Percentiles rank a stretch among this genome's conserved stretches.
phyloP scores from a whole-genome alignment of 2,113 vertebrate genomes.

The Vanacampus margaritifer region DNA sequence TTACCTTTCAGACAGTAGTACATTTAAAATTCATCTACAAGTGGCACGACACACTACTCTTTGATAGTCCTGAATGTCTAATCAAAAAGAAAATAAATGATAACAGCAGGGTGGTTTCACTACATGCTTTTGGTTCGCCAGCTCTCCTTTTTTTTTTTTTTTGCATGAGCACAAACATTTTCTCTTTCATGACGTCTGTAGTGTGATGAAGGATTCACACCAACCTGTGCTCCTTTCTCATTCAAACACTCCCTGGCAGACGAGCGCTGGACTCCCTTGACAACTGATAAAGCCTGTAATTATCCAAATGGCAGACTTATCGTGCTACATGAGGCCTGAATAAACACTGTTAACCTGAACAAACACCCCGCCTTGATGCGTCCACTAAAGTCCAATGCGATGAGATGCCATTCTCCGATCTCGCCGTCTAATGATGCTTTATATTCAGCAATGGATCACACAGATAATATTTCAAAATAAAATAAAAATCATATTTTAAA shows the following conservation, averaged over 20 bases:
- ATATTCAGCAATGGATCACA: background rate
- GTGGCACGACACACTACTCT: background rate
- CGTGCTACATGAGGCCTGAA: background rate
- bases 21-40: background rate
- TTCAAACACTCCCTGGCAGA: background rate
- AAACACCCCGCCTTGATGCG: conserved; percentile 1
- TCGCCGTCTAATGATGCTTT: background rate
- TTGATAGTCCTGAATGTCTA: background rate
- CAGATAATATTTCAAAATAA: background rate
- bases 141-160: background rate
- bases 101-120: background rate
- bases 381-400: background rate
- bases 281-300: conserved; percentile 4
- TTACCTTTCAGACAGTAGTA: background rate
- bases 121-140: conserved; percentile 1
- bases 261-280: background rate
- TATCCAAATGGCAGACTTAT: conserved; percentile 9
- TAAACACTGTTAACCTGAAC: background rate
- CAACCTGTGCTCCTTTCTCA: background rate
- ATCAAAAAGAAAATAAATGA: background rate
- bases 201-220: background rate
- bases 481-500: too few relatives aligned
- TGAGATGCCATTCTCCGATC: background rate
- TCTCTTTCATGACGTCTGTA: background rate
- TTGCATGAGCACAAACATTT: background rate